Conservation (phyloP, 2,797 vertebrate genomes). For the Brachyrhaphis roseni region DNA sequence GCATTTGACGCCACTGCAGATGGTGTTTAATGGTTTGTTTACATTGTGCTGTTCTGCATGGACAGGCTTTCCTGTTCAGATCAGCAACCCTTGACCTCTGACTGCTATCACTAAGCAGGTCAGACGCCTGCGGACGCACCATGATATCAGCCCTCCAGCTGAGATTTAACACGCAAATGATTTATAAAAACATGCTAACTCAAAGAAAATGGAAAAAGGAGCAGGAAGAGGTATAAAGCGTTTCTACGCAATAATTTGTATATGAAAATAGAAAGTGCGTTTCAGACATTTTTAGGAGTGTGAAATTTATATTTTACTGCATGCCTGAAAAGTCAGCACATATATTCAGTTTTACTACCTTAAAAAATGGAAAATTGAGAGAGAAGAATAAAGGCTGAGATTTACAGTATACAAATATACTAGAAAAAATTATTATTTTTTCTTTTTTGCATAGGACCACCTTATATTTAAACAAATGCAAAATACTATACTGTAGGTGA, state of each 20-base stretch:
- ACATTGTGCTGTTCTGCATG: conserved; percentile 67
- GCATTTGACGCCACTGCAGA: conserved; percentile 67
- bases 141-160: not conserved
- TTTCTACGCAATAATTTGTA: not conserved
- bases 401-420: not conserved
- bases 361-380: not conserved
- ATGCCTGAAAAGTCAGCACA: not conserved
- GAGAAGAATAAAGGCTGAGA: not conserved
- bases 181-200: conserved; percentile 3
- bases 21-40: conserved; percentile 79
- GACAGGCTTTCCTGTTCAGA: conserved; percentile 68
- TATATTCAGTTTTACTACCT: not conserved
- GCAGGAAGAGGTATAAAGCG: not conserved
- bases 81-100: conserved; percentile 62
- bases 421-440: not conserved
- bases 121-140: conserved; percentile 42
- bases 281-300: not conserved
- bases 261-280: not conserved
- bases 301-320: not conserved
- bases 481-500: not conserved
- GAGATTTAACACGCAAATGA: conserved; percentile 23
- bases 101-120: conserved; percentile 46
- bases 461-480: not conserved
- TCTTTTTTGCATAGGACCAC: not conserved
- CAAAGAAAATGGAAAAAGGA: conserved; percentile 7